A percentile compares a stretch with the other conserved stretches of the same genome.
Evolutionary conservation across 2,888 invertebrate species (phyloP).

Genomic region (Eristalinus sepulchralis): DNA sequence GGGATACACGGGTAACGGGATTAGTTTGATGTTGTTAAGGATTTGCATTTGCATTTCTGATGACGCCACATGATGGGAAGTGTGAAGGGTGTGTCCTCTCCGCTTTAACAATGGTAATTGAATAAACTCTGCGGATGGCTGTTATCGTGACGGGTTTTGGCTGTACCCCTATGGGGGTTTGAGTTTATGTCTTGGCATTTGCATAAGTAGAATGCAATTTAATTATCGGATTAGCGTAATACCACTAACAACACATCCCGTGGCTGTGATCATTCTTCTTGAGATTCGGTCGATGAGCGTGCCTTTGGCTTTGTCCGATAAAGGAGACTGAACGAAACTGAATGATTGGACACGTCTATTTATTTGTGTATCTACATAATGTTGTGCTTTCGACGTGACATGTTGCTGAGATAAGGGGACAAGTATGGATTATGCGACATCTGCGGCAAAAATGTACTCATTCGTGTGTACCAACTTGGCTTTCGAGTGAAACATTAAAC

Average conservation of each 20-base stretch:
- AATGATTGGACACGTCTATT: neutral
- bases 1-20: slow-evolving; percentile 63
- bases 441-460: neutral
- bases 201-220: slow-evolving; percentile 72
- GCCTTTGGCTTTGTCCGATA: neutral
- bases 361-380: neutral
- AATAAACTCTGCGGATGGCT: slow-evolving; percentile 54
- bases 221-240: slow-evolving; percentile 70
- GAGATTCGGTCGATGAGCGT: neutral
- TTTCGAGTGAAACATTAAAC: too few species aligned
- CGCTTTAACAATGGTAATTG: slow-evolving; percentile 50
- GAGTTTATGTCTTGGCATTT: slow-evolving; percentile 65
- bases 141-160: slow-evolving; percentile 43
- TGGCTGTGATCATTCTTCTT: neutral
- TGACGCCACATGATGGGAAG: slow-evolving; percentile 31
- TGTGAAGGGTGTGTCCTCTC: slow-evolving; percentile 14
- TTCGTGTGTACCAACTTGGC: too few species aligned
- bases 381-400: neutral
- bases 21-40: slow-evolving; percentile 71
- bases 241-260: slow-evolving; percentile 17
- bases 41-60: slow-evolving; percentile 71
- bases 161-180: slow-evolving; percentile 51
- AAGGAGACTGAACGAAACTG: neutral
- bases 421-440: slow-evolving; percentile 24
- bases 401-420: slow-evolving; percentile 22